These are phyloP conservation scores for Ochlodes sylvanus DNA, from an alignment of 2,888 invertebrate species.

Conservation along the genomic window DNA sequence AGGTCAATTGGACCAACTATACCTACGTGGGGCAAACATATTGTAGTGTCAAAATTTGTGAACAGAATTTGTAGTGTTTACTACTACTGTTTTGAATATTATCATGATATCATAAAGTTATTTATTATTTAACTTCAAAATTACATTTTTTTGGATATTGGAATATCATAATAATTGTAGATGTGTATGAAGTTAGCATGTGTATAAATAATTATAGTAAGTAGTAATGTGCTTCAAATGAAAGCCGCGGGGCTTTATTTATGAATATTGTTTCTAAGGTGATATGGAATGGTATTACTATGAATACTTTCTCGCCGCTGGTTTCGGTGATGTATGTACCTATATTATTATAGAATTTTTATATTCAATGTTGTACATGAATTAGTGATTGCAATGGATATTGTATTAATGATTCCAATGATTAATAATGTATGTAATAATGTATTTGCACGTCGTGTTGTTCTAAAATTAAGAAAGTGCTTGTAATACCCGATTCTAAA, in stretches of 20 bases:
- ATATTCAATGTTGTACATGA: background rate
- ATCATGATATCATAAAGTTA: background rate
- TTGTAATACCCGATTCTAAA: background rate
- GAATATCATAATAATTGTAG: background rate
- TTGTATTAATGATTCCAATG: background rate
- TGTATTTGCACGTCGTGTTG: slow-evolving; percentile 7
- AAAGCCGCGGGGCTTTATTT: background rate
- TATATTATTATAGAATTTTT: slow-evolving; percentile 17
- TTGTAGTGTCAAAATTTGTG: background rate
- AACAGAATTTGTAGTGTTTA: too few species aligned
- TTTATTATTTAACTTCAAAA: too few species aligned
- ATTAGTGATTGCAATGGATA: background rate
- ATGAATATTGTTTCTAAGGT: background rate
- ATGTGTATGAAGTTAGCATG: background rate
- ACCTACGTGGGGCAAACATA: background rate
- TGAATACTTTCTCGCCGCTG: slow-evolving; percentile 17
- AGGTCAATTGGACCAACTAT: background rate
- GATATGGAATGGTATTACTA: background rate
- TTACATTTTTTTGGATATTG: too few species aligned
- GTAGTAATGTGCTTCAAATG: background rate
- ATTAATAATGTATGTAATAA: background rate
- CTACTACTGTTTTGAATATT: too few species aligned
- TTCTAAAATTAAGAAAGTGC: background rate
- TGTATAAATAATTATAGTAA: background rate
- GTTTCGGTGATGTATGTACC: slow-evolving; percentile 28